These are phyloP conservation scores for Sylvilagus bachmani DNA, from an alignment of 2,113 vertebrate genomes.

Conservation along the genomic window DNA sequence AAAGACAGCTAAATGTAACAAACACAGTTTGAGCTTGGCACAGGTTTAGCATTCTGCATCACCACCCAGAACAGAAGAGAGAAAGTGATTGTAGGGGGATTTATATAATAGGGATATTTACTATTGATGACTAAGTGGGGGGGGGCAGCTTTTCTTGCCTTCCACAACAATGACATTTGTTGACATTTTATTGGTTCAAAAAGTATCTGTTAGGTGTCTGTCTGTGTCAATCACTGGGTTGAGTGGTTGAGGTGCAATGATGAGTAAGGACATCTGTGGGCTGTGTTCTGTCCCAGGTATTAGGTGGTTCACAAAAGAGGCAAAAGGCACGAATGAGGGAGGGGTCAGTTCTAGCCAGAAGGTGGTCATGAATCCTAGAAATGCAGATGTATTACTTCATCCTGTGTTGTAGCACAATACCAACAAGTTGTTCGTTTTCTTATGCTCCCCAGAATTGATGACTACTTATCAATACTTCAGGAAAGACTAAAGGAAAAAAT, in stretches of 20 bases:
- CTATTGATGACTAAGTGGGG: background rate
- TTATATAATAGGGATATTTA: background rate
- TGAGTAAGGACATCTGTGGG: background rate
- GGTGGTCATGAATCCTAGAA: too few relatives aligned
- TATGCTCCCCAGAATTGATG: too few relatives aligned
- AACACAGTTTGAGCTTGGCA: background rate
- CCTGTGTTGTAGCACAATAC: too few relatives aligned
- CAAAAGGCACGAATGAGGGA: background rate
- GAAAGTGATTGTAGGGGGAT: too few relatives aligned
- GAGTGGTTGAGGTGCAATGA: background rate
- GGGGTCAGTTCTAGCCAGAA: background rate
- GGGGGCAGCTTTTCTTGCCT: background rate
- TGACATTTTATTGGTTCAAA: conserved; percentile 10
- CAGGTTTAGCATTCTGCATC: background rate
- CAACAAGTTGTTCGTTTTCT: too few relatives aligned
- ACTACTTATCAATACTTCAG: too few relatives aligned
- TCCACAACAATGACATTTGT: background rate
- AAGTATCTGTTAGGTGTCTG: background rate
- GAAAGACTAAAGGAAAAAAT: too few relatives aligned
- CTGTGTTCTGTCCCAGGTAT: background rate
- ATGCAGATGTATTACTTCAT: too few relatives aligned
- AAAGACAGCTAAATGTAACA: conserved; percentile 15
- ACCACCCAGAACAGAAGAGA: background rate
- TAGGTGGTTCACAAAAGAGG: background rate
- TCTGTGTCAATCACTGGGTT: background rate